Evolutionary conservation across 2,888 invertebrate genomes (phyloP), one percentile per base, ranked within the genome.

Genomic region (Peribatodes rhomboidaria): DNA sequence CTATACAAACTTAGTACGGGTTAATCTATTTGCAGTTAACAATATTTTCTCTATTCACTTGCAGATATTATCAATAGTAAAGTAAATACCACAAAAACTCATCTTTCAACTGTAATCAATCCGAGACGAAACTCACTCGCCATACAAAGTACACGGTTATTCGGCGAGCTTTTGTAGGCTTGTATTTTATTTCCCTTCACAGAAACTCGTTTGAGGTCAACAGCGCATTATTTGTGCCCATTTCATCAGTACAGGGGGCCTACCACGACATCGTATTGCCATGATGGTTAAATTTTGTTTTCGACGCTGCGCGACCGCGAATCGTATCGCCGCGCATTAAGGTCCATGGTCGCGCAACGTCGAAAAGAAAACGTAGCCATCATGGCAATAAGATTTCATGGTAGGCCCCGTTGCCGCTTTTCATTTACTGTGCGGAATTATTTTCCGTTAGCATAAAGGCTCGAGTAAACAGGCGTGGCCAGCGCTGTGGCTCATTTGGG

Each of bases 361-460:
- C n/a, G n/a, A n/a, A n/a, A n/a, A n/a, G n/a, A n/a, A n/a, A n/a
- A n/a, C n/a, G n/a, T n/a, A n/a, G n/a, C n/a, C n/a, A n/a, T n/a
- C n/a, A n/a, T n/a, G n/a, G n/a, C n/a, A n/a, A n/a, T n/a, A n/a
- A n/a, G n/a, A n/a, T n/a, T n/a, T n/a, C n/a, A n/a, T n/a, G n/a
- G n/a, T n/a, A n/a, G n/a, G n/a, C n/a, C n/a, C n/a, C n/a, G n/a
- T n/a, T n/a, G n/a, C n/a, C n/a, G n/a, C 18, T 37, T 35, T 37
- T 50, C 50, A 50, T 50, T 50, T 50, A 27, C 35, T 50, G 16
- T 22, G 37, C 50, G 50, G 50, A 50, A 50, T 50, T 50, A 35
- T 50, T 50, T 50, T 37, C 50, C 18, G 50, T 37, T 31, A 49
- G 10, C 1, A 14, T 35, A 35, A 50, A 33, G 50, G 13, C 7